These are phyloP conservation scores for Trachelus stipa DNA, from an alignment of 2,888 invertebrate species.

Conservation along the genomic window DNA sequence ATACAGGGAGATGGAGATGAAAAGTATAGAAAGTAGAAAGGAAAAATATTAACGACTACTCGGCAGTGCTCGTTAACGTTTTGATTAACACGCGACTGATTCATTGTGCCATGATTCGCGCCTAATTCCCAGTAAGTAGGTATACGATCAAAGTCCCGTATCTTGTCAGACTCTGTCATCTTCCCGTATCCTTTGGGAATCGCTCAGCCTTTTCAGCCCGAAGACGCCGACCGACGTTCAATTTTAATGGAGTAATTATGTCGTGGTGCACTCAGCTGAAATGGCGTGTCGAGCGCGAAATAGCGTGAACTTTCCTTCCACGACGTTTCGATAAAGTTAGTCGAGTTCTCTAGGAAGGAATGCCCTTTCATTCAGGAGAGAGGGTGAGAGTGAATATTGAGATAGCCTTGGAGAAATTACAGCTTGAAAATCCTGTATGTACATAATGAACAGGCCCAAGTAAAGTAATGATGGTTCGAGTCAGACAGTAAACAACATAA, in stretches of 20 bases:
- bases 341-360: neutral
- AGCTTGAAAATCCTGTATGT: neutral
- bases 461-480: neutral
- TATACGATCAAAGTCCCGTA: conserved; percentile 45
- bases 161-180: conserved; percentile 32
- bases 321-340: neutral
- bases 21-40: conserved; percentile 32
- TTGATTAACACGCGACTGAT: conserved; percentile 49
- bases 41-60: conserved; percentile 49
- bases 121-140: conserved; percentile 5
- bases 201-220: neutral
- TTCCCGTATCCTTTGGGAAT: conserved; percentile 39
- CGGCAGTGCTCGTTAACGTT: conserved; percentile 54
- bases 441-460: neutral
- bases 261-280: conserved; percentile 26
- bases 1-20: neutral
- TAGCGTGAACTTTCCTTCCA: neutral
- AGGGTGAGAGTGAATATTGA: neutral
- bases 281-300: neutral
- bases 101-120: conserved; percentile 11
- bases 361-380: neutral
- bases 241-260: conserved; percentile 51
- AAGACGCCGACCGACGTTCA: conserved; percentile 41
- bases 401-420: neutral
- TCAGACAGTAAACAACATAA: neutral